Evolutionary conservation across 2,888 invertebrate species (phyloP).

Genomic region (Arrhopalites spinosus): DNA sequence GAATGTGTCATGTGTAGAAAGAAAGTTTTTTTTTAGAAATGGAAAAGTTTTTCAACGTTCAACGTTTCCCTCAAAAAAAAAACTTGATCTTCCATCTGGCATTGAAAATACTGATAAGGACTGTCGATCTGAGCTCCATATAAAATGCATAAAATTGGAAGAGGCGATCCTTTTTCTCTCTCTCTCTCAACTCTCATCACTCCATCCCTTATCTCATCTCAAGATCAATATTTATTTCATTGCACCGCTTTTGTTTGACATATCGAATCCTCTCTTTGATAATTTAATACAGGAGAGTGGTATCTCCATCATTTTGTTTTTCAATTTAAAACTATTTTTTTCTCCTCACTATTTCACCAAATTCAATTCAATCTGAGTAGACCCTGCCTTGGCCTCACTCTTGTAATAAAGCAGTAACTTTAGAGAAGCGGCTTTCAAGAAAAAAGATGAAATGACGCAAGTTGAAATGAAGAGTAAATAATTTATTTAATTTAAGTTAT

Average conservation of each 20-base stretch:
- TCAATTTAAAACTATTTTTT: no score
- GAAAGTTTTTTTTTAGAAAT: no score
- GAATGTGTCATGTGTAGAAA: background rate
- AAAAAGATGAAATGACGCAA: no score
- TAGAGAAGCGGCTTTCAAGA: no score
- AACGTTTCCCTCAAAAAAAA: background rate
- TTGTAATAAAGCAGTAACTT: no score
- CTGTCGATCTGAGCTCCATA: background rate
- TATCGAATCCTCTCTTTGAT: background rate
- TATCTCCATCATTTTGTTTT: no score
- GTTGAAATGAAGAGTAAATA: no score
- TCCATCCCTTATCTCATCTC: background rate
- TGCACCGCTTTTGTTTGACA: background rate
- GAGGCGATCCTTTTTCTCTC: background rate
- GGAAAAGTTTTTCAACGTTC: background rate
- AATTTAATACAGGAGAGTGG: no score
- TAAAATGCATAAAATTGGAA: background rate
- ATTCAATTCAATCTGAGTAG: no score
- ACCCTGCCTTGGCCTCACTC: no score
- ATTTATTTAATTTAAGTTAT: no score
- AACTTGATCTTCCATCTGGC: background rate
- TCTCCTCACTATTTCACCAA: no score
- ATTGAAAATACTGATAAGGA: background rate
- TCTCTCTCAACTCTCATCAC: background rate
- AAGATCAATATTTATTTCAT: constrained; percentile 32